Conservation (phyloP, 1,140 invertebrate genomes). For the Brachystomella parvula region DNA sequence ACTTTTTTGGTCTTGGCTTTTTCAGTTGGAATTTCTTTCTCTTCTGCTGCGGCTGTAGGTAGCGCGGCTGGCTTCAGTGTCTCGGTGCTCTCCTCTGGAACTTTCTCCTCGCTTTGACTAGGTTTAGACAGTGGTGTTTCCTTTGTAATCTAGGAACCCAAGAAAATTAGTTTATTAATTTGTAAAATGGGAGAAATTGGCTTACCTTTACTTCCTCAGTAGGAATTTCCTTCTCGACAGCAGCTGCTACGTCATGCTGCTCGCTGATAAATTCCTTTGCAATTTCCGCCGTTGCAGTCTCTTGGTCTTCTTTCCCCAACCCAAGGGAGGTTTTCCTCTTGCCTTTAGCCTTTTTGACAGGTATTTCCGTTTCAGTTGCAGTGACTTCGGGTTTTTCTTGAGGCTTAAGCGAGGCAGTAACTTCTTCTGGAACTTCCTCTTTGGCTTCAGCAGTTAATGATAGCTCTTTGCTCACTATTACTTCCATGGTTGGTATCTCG, state of each 20-base stretch:
- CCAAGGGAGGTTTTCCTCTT: not conserved
- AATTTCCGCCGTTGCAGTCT: not conserved
- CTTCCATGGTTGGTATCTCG: not conserved
- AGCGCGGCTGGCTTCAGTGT: not conserved
- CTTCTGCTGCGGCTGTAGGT: not conserved
- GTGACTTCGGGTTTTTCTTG: not conserved
- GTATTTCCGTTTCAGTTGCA: not conserved
- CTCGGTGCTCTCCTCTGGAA: not conserved
- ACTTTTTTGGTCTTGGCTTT: slow-evolving; percentile 8
- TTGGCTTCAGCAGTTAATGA: not conserved
- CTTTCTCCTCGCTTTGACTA: not conserved
- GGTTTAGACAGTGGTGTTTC: slow-evolving; percentile 11
- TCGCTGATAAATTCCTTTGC: not conserved
- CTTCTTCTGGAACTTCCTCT: not conserved
- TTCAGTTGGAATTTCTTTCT: slow-evolving; percentile 11
- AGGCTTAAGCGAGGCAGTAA: not conserved
- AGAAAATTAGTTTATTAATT: no score
- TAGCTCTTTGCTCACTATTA: not conserved
- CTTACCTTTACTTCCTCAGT: not conserved
- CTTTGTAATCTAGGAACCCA: no score
- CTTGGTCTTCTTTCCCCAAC: not conserved
- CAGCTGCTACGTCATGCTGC: not conserved
- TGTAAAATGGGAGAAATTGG: no score
- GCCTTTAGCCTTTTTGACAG: slow-evolving; percentile 6
- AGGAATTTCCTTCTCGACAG: slow-evolving; percentile 6